Evolutionary conservation across 1,140 invertebrate species (phyloP), one percentile per base, ranked within the genome.

Genomic region (Scaptodrosophila lebanonensis): DNA sequence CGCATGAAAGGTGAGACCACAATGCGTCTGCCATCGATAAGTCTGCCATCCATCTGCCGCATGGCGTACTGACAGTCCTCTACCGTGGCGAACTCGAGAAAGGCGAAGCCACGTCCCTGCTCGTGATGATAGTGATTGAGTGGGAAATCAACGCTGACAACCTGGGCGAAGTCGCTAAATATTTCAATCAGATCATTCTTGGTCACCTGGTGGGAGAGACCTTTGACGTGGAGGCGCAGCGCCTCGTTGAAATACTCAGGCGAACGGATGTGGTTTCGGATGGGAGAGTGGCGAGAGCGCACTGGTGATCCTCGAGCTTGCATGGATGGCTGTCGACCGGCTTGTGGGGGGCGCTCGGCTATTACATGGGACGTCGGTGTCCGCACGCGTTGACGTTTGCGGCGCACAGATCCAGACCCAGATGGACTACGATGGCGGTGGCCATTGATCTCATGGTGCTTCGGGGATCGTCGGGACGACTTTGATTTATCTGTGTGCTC

Each of bases 131-230:
- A 67, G 6, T 53, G 54, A 2, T 72, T 54, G 3, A 38, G 43
- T 2, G 72, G 72, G 2, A 77, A 77, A 25, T 77, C 72, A 1
- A 79, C 67, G 2, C 66, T 70, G 2, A 44, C 57, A 1, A 77
- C 44, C 0, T 35, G 30, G 0, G 73, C 72, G 20, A 68, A 77
- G 48, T 57, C 61, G 0, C 67, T 43, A 0, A 77, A 77, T 1
- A 77, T 79, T 16, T 77, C 63, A 1, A 62, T 18, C n/a, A 77
- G 33, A 20, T 77, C 53, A 12, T 47, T 29, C 43, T 77, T 77
- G 48, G 67, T 72, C 32, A 77, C 73, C 27, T 50, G 58, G 0
- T 43, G 67, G 0, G 51, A 50, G 8, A 77, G 32, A 0, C 75
- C 64, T 29, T 60, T 64, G 25, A 77, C 77, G 39, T 77, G 73